Percentiles rank a stretch among this genome's conserved stretches.
Conservation (phyloP, 2,113 vertebrate genomes). For the Podarcis muralis region DNA sequence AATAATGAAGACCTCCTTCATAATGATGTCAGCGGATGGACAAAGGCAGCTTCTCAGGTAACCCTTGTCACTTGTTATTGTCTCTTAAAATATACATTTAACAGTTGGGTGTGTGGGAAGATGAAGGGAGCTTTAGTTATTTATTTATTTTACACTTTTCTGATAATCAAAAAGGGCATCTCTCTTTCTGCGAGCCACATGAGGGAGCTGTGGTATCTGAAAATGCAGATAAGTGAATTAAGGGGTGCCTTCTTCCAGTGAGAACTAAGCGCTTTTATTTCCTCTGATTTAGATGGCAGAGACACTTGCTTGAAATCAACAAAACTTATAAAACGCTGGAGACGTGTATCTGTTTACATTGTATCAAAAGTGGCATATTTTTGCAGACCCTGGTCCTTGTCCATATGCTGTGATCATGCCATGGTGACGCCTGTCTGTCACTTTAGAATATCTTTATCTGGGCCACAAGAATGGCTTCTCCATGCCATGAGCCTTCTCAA, state of each 20-base stretch:
- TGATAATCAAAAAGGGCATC: background rate
- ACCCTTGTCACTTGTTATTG: background rate
- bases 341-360: background rate
- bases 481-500: no score
- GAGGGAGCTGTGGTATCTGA: slow-evolving; percentile 64
- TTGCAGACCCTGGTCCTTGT: background rate
- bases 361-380: background rate
- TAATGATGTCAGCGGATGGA: no score
- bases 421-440: no score
- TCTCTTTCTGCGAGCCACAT: slow-evolving; percentile 37
- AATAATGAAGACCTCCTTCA: no score
- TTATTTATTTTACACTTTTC: background rate
- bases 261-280: background rate
- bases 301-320: background rate
- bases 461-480: no score
- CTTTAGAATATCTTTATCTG: no score
- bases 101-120: background rate
- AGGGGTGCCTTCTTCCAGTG: background rate
- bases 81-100: background rate
- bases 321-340: background rate
- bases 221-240: slow-evolving; percentile 26
- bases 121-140: background rate
- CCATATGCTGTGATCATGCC: no score
- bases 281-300: background rate
- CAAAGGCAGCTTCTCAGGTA: background rate